A percentile compares a stretch with the other conserved stretches of the same genome.
Conservation (phyloP, 2,888 invertebrate species). For the Argyresthia albistria region DNA sequence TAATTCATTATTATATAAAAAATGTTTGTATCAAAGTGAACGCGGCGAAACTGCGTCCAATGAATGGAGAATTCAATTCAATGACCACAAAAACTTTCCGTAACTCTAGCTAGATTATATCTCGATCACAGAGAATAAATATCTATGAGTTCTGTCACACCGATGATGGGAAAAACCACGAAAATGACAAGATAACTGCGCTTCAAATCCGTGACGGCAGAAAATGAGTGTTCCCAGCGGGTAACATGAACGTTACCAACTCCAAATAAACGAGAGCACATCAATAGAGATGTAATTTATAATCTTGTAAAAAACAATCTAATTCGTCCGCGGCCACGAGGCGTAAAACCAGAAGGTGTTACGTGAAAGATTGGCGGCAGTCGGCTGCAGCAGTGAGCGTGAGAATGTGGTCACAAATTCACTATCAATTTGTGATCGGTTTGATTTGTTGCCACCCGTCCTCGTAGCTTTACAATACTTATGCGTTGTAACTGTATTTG, state of each 20-base stretch:
- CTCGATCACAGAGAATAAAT: background rate
- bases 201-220: conserved; percentile 8
- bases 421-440: background rate
- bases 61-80: too few relatives aligned
- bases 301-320: conserved; percentile 25
- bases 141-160: background rate
- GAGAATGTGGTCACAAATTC: conserved; percentile 10
- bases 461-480: too few relatives aligned
- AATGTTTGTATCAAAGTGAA: too few relatives aligned
- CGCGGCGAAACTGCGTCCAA: too few relatives aligned
- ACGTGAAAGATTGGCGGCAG: conserved; percentile 32
- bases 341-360: conserved; percentile 53
- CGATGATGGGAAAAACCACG: background rate
- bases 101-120: too few relatives aligned
- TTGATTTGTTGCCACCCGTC: background rate
- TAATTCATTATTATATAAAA: too few relatives aligned
- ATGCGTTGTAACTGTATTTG: too few relatives aligned
- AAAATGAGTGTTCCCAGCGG: conserved; percentile 13
- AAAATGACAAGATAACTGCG: conserved; percentile 5
- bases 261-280: conserved; percentile 11
- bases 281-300: conserved; percentile 22
- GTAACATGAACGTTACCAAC: background rate
- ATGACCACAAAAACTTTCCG: too few relatives aligned
- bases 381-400: conserved; percentile 19
- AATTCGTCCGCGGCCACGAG: conserved; percentile 35